Conservation (phyloP, 1,140 invertebrate genomes). For the Helicoverpa zea region DNA sequence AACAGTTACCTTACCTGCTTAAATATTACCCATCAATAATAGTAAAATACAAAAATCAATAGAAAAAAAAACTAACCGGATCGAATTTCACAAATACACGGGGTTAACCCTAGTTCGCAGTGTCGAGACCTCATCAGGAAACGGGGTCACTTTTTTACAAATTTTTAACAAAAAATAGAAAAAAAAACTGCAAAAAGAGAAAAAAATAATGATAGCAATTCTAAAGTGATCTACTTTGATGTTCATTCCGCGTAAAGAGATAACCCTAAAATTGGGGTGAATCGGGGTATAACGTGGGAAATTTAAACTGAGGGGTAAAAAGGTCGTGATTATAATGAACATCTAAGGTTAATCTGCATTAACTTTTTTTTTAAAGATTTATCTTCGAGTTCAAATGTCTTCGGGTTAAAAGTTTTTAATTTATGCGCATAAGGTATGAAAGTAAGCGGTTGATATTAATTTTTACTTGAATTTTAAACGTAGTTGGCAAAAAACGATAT, state of each 20-base stretch:
- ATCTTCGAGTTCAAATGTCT: slow-evolving; percentile 52
- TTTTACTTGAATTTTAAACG: slow-evolving; percentile 12
- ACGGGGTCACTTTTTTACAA: slow-evolving; percentile 76
- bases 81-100: slow-evolving; percentile 81
- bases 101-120: slow-evolving; percentile 78
- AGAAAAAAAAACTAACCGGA: slow-evolving; percentile 60
- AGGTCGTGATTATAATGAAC: slow-evolving; percentile 61
- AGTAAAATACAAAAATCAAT: slow-evolving; percentile 32
- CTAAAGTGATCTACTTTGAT: slow-evolving; percentile 77
- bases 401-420: slow-evolving; percentile 44
- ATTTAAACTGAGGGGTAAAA: slow-evolving; percentile 62
- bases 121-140: slow-evolving; percentile 82
- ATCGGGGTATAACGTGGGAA: slow-evolving; percentile 74
- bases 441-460: neutral
- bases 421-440: slow-evolving; percentile 52
- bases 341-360: slow-evolving; percentile 77
- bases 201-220: slow-evolving; percentile 75
- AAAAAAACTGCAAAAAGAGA: slow-evolving; percentile 56
- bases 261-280: slow-evolving; percentile 83
- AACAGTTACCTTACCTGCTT: slow-evolving; percentile 51
- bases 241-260: slow-evolving; percentile 65
- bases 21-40: slow-evolving; percentile 36
- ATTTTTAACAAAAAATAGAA: slow-evolving; percentile 53
- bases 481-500: neutral
- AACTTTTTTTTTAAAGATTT: slow-evolving; percentile 61